Evolutionary conservation across 2,888 invertebrate genomes (phyloP).

Genomic region (Trissonchulus sp.): DNA sequence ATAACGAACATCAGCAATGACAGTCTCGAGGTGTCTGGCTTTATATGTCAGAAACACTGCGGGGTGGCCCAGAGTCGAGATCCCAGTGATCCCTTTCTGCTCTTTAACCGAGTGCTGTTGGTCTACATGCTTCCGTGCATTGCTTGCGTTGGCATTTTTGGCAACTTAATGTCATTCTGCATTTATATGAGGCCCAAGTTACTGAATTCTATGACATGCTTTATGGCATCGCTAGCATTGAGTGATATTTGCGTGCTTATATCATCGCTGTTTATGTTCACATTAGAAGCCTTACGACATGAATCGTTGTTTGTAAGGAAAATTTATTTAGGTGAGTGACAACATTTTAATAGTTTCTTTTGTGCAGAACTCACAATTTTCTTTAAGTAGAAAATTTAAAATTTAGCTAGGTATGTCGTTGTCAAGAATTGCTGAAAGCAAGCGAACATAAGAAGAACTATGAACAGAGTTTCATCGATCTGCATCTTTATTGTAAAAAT

Average conservation of each 20-base stretch:
- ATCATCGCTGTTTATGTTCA: conserved; percentile 37
- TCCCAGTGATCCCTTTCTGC: conserved; percentile 1
- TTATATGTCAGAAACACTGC: conserved; percentile 16
- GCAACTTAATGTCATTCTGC: conserved; percentile 45
- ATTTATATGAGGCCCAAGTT: conserved; percentile 45
- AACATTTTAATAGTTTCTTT: too few species aligned
- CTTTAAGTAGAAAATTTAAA: too few species aligned
- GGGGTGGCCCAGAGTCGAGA: conserved; percentile 13
- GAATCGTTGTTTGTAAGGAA: not conserved
- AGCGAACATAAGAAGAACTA: too few species aligned
- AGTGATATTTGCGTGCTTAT: conserved; percentile 23
- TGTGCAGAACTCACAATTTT: too few species aligned
- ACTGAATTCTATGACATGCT: conserved; percentile 46
- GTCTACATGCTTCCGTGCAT: conserved; percentile 45
- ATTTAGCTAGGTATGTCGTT: too few species aligned
- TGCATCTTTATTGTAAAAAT: too few species aligned
- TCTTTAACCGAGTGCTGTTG: conserved; percentile 38
- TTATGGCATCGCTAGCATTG: conserved; percentile 26
- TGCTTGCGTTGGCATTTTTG: conserved; percentile 45
- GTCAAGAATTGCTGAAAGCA: too few species aligned
- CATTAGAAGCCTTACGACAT: conserved; percentile 27
- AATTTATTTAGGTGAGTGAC: conserved; percentile 21
- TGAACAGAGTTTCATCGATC: too few species aligned
- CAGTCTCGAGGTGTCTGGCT: too few species aligned
- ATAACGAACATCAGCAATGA: too few species aligned